These are phyloP conservation scores for Crotalus helleri DNA, from an alignment of 2,113 vertebrate species.

Conservation along the genomic window DNA sequence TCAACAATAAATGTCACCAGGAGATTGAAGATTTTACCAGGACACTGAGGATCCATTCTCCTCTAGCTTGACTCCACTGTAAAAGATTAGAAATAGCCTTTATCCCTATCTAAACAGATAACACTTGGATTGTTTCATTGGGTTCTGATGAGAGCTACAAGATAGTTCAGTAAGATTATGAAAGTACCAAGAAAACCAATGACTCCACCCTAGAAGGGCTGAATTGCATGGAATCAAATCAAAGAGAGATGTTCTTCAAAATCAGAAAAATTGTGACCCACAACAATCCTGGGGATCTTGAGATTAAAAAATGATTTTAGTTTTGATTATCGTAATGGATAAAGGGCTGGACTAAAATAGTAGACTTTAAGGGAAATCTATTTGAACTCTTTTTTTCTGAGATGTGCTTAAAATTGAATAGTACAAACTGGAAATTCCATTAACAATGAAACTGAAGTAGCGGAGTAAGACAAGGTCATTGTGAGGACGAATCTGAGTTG, in stretches of 20 bases:
- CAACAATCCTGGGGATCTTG: background rate
- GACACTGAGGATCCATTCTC: background rate
- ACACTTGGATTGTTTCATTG: background rate
- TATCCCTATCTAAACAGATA: background rate
- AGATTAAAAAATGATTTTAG: background rate
- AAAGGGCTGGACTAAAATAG: background rate
- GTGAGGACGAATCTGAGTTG: background rate
- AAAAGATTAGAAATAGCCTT: background rate
- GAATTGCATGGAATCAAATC: background rate
- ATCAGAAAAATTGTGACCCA: background rate
- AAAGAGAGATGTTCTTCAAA: background rate
- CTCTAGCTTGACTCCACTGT: background rate
- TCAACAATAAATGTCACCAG: background rate
- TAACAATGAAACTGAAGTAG: background rate
- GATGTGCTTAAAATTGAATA: background rate
- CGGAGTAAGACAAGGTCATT: background rate
- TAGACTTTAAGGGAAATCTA: background rate
- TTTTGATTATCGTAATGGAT: background rate
- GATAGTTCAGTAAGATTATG: background rate
- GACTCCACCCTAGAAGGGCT: background rate
- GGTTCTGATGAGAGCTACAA: background rate
- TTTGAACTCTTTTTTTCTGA: background rate
- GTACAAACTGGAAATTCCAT: background rate
- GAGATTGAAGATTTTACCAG: background rate
- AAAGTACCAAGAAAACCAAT: background rate